Conservation (phyloP, 1,140 invertebrate genomes). For the Heliconius eleuchia region DNA sequence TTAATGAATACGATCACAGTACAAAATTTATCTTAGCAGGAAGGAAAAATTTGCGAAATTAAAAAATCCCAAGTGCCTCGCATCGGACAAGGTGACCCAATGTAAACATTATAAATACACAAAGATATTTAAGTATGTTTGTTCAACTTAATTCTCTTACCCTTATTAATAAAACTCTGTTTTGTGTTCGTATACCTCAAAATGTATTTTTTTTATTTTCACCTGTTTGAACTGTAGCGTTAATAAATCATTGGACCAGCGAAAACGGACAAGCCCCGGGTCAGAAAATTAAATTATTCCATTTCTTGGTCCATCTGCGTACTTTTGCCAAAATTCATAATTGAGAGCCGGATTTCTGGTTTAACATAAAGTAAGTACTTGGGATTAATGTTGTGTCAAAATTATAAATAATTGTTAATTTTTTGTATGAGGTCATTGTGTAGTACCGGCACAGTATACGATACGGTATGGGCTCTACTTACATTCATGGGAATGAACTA, state of each 20-base stretch:
- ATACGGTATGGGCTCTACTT: too few species aligned
- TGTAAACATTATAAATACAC: neutral
- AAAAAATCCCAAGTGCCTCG: neutral
- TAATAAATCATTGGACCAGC: constrained; percentile 47
- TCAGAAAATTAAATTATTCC: constrained; percentile 62
- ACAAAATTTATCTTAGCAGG: too few species aligned
- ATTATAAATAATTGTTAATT: neutral
- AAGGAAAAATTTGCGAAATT: neutral
- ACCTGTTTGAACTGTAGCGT: constrained; percentile 20
- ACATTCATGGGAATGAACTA: too few species aligned
- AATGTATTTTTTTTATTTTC: constrained; percentile 17
- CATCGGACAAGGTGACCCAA: neutral
- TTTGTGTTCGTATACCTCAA: neutral
- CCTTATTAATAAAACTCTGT: neutral
- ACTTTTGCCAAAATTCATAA: constrained; percentile 56
- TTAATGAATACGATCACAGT: too few species aligned
- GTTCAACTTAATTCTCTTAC: constrained; percentile 4
- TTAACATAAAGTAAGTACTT: constrained; percentile 8
- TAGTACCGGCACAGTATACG: neutral
- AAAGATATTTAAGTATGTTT: neutral
- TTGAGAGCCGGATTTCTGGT: constrained; percentile 54
- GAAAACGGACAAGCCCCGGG: constrained; percentile 35
- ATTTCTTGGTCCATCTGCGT: constrained; percentile 56
- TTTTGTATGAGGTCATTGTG: too few species aligned
- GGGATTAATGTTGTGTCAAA: neutral